A percentile compares a stretch with the other conserved stretches of the same genome.
Evolutionary conservation across 2,113 vertebrate species (phyloP).

Genomic region (Dissostichus mawsoni): DNA sequence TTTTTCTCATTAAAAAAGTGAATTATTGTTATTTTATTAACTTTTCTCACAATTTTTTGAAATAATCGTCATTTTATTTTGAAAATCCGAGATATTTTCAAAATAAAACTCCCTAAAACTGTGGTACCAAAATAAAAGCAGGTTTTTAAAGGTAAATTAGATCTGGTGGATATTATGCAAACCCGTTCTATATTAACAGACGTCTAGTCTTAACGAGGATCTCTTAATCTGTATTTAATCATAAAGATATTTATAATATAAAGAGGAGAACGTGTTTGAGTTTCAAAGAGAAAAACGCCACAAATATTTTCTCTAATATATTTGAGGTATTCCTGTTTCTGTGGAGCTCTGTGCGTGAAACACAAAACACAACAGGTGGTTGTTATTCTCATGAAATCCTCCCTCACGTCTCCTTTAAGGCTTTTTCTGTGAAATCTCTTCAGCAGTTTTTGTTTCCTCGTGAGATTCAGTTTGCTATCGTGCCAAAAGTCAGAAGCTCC

Average conservation of each 20-base stretch:
- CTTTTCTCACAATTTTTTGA: too few relatives aligned
- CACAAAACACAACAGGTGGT: not conserved
- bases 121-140: too few relatives aligned
- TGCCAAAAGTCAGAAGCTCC: conserved; percentile 30
- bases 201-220: conserved; percentile 1
- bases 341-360: conserved; percentile 9
- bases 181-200: too few relatives aligned
- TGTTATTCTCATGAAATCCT: not conserved
- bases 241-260: conserved; percentile 65
- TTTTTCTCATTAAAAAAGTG: too few relatives aligned
- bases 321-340: conserved; percentile 64
- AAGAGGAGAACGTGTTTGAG: conserved; percentile 37
- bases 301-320: conserved; percentile 74
- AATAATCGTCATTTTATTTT: too few relatives aligned
- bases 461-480: conserved; percentile 33
- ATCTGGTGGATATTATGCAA: too few relatives aligned
- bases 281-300: conserved; percentile 50
- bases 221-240: conserved; percentile 63
- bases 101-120: too few relatives aligned
- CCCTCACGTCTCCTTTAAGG: not conserved
- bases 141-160: too few relatives aligned
- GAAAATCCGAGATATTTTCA: too few relatives aligned
- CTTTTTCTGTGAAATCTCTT: not conserved
- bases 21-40: too few relatives aligned
- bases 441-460: not conserved